These are phyloP conservation scores for Chrysogorgia sp. DNA, from an alignment of 92 coral and sea anemone species.

Conservation along the genomic window DNA sequence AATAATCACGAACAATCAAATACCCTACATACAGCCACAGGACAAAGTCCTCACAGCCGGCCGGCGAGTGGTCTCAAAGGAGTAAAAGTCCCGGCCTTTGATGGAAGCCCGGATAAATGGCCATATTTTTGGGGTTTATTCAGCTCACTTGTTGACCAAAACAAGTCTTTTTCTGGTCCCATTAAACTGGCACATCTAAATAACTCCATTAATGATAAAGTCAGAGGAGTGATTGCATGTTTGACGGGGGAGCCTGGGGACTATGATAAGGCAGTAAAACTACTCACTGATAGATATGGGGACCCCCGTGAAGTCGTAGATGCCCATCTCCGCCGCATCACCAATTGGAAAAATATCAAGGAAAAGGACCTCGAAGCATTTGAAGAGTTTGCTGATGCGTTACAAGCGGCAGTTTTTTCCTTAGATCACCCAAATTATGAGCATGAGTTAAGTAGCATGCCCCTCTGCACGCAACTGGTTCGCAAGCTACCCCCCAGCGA, in stretches of 20 bases:
- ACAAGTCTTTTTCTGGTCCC: conserved; percentile 24
- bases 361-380: conserved; percentile 49
- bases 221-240: conserved; percentile 49
- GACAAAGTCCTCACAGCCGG: background rate
- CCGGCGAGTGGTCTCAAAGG: conserved; percentile 25
- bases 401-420: conserved; percentile 63
- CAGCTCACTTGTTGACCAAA: conserved; percentile 44
- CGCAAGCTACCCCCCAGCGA: conserved; percentile 44
- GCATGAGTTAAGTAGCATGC: conserved; percentile 45
- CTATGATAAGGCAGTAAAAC: conserved; percentile 49
- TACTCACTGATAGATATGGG: conserved; percentile 55
- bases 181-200: conserved; percentile 45
- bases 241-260: conserved; percentile 56
- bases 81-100: conserved; percentile 18
- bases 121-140: conserved; percentile 44
- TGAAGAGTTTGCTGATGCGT: conserved; percentile 53
- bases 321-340: conserved; percentile 51
- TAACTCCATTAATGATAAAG: conserved; percentile 34
- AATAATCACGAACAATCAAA: too few species aligned
- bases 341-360: conserved; percentile 46
- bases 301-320: conserved; percentile 65
- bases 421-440: conserved; percentile 49
- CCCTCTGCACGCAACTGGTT: conserved; percentile 43
- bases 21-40: background rate
- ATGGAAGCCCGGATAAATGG: conserved; percentile 31